Percentiles rank a stretch among this genome's conserved stretches.
These are phyloP conservation scores for Euthynnus affinis DNA, from an alignment of 2,797 vertebrate species.

Conservation along the genomic window DNA sequence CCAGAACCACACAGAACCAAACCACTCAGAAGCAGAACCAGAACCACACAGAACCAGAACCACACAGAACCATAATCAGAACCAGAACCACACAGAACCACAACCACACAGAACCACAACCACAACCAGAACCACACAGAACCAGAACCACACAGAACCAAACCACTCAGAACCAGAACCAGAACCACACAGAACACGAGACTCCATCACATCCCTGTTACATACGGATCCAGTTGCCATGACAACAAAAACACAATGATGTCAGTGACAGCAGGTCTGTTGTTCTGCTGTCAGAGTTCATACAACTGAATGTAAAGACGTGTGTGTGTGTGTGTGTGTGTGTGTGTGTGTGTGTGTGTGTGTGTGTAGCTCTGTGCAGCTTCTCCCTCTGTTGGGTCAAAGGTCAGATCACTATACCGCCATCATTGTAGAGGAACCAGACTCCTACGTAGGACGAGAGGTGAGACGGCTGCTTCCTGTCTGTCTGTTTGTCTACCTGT, in stretches of 20 bases:
- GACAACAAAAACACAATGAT: too few species aligned
- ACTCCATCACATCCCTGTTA: too few species aligned
- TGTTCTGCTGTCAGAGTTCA: too few species aligned
- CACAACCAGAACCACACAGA: background rate
- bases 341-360: background rate
- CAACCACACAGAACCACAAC: too few species aligned
- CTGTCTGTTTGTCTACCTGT: too few species aligned
- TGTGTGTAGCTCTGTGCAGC: constrained; percentile 60
- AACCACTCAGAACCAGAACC: background rate
- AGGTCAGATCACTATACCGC: constrained; percentile 70
- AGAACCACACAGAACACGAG: too few species aligned
- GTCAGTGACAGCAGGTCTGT: too few species aligned
- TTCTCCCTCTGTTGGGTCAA: constrained; percentile 76
- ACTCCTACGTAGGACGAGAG: constrained; percentile 75
- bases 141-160: too few species aligned
- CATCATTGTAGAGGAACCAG: constrained; percentile 68
- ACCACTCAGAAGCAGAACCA: background rate
- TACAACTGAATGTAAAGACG: too few species aligned
- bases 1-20: background rate
- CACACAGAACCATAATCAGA: too few species aligned
- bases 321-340: background rate
- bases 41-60: too few species aligned
- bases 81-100: too few species aligned
- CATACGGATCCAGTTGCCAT: background rate
- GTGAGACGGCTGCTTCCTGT: constrained; percentile 31